Conservation (phyloP, 1,140 invertebrate genomes). For the Oppia nitens region DNA sequence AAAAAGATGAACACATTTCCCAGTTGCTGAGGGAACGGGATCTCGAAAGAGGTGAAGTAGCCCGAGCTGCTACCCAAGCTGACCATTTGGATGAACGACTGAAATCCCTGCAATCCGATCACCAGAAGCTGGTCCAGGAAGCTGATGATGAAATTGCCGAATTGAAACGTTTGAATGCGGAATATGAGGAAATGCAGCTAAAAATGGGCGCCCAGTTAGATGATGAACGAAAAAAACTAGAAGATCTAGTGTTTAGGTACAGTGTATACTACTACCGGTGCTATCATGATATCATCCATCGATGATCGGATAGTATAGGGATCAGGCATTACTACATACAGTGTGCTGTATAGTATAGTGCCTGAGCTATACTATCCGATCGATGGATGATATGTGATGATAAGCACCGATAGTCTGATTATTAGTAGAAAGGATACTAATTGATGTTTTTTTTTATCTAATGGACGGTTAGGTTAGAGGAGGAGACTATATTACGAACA, state of each 20-base stretch:
- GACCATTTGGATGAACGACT: slow-evolving; percentile 38
- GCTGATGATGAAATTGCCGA: slow-evolving; percentile 33
- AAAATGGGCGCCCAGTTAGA: slow-evolving; percentile 50
- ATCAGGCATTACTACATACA: too few relatives aligned
- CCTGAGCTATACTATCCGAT: too few relatives aligned
- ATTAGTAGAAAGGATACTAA: too few relatives aligned
- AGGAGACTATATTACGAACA: slow-evolving; percentile 57
- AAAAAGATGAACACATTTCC: slow-evolving; percentile 83
- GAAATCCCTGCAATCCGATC: slow-evolving; percentile 15
- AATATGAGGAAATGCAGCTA: slow-evolving; percentile 45
- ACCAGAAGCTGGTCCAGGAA: slow-evolving; percentile 29
- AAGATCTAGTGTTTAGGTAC: slow-evolving; percentile 82
- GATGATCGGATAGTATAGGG: too few relatives aligned
- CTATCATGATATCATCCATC: too few relatives aligned
- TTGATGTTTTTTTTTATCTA: too few relatives aligned
- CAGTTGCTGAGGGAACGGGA: slow-evolving; percentile 72
- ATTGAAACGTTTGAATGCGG: slow-evolving; percentile 29
- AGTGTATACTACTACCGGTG: too few relatives aligned
- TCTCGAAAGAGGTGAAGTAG: slow-evolving; percentile 63
- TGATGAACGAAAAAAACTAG: slow-evolving; percentile 67
- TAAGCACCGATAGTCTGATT: too few relatives aligned
- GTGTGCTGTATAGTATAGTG: too few relatives aligned
- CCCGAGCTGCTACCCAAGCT: slow-evolving; percentile 46
- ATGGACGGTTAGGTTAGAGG: too few relatives aligned
- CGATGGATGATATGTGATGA: too few relatives aligned